Evolutionary conservation across 2,797 vertebrate species (phyloP).

Genomic region (Xenopus petersii): DNA sequence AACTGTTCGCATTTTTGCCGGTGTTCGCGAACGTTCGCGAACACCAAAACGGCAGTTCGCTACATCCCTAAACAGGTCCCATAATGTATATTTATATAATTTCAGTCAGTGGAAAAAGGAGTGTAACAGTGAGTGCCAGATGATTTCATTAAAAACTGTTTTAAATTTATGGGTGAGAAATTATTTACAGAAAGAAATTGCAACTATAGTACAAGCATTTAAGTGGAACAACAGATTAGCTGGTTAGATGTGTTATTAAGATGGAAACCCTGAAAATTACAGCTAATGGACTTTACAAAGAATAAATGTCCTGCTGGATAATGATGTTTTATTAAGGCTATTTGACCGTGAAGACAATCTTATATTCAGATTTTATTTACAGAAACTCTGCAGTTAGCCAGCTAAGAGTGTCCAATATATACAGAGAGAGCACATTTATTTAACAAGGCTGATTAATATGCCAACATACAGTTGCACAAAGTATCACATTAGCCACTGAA

Average conservation of each 20-base stretch:
- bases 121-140: no score
- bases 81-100: no score
- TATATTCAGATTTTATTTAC: constrained; percentile 38
- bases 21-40: no score
- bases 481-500: constrained; percentile 40
- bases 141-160: no score
- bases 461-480: constrained; percentile 32
- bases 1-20: no score
- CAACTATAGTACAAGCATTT: no score
- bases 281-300: neutral
- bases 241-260: neutral
- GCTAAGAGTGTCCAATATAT: constrained; percentile 9
- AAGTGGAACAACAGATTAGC: no score
- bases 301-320: constrained; percentile 23
- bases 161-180: no score
- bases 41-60: no score
- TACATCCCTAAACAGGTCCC: no score
- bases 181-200: no score
- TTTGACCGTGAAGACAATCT: constrained; percentile 26
- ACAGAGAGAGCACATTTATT: constrained; percentile 26
- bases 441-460: constrained; percentile 49
- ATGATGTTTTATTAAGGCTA: constrained; percentile 31
- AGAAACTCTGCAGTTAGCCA: constrained; percentile 4
- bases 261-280: neutral
- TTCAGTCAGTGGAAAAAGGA: no score